These are phyloP conservation scores for Tetragnatha versicolor DNA, from an alignment of 1,140 invertebrate genomes.

Conservation along the genomic window DNA sequence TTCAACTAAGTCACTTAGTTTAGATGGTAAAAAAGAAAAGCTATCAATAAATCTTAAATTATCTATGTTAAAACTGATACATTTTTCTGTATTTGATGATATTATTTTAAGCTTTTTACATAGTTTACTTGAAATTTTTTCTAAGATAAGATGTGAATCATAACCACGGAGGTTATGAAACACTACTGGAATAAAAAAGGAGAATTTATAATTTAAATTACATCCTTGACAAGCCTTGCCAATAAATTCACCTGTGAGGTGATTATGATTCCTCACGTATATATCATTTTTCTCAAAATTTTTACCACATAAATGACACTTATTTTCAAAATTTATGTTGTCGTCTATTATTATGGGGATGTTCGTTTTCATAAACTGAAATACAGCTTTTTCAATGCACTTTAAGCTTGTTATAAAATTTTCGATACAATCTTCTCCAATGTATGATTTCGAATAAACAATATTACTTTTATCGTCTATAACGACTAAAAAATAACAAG, in stretches of 20 bases:
- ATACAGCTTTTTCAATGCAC: not conserved
- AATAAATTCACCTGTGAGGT: not conserved
- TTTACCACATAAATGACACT: constrained; percentile 12
- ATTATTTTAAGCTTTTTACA: constrained; percentile 8
- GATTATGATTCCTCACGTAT: not conserved
- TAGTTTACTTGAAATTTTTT: constrained; percentile 11
- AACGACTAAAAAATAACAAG: not conserved
- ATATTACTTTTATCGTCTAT: not conserved
- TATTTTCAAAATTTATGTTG: not conserved
- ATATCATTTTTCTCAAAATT: not conserved
- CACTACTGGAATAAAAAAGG: not conserved
- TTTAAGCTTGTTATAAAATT: not conserved
- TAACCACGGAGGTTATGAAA: constrained; percentile 8
- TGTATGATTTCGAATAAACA: not conserved
- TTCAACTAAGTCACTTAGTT: constrained; percentile 1
- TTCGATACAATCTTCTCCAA: not conserved
- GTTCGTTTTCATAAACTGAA: not conserved
- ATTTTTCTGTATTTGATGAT: not conserved
- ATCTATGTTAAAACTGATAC: constrained; percentile 1
- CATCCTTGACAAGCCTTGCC: not conserved
- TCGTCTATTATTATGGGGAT: not conserved
- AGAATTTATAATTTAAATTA: constrained; percentile 19
- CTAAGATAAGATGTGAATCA: constrained; percentile 13
- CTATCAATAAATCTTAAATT: constrained; percentile 14
- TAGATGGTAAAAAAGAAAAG: constrained; percentile 14